These are phyloP conservation scores for Eristalis intricaria DNA, from an alignment of 2,888 invertebrate genomes.

Conservation along the genomic window DNA sequence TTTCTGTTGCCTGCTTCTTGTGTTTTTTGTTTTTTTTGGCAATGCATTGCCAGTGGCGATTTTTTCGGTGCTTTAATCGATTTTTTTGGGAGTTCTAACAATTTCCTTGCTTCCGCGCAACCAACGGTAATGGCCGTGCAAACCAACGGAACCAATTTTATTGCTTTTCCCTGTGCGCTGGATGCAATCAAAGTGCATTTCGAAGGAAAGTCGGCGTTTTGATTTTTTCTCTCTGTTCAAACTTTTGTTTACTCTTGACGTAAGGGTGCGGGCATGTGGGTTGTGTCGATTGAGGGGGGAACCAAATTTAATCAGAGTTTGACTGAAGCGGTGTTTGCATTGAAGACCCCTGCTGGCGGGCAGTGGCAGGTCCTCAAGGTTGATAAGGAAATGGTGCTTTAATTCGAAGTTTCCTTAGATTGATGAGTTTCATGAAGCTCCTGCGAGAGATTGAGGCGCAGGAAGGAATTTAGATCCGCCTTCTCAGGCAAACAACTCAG, in stretches of 20 bases:
- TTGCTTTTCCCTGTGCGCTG: conserved; percentile 28
- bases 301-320: neutral
- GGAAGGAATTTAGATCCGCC: no score
- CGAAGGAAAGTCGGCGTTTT: conserved; percentile 7
- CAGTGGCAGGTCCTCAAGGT: neutral
- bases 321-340: neutral
- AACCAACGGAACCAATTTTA: conserved; percentile 54
- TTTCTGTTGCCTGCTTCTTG: neutral
- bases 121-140: conserved; percentile 51
- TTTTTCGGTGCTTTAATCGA: conserved; percentile 60
- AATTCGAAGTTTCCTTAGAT: neutral
- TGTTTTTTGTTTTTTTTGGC: conserved; percentile 10
- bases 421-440: neutral
- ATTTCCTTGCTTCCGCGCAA: conserved; percentile 16
- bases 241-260: conserved; percentile 7
- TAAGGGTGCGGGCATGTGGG: neutral
- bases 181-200: conserved; percentile 52
- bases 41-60: conserved; percentile 39
- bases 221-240: conserved; percentile 15
- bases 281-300: neutral
- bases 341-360: neutral
- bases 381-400: neutral
- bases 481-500: no score
- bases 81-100: conserved; percentile 31
- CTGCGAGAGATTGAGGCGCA: no score